Evolutionary conservation across 2,888 invertebrate genomes (phyloP).

Genomic region (Amiota minor): DNA sequence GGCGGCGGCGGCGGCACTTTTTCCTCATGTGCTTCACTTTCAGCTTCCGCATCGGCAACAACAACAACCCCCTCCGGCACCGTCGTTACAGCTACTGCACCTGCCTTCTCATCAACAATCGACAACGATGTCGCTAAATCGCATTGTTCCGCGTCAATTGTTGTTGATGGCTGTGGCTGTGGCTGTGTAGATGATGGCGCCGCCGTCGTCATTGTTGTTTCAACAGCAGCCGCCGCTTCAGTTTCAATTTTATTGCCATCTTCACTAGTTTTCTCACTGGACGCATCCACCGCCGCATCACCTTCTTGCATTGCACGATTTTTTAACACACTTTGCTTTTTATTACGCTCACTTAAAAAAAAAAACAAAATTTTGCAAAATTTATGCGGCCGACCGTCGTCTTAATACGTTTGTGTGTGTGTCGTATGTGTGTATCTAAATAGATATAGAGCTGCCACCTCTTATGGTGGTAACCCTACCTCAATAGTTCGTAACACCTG

Average conservation of each 20-base stretch:
- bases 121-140: slow-evolving; percentile 2
- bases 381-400: slow-evolving; percentile 55
- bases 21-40: slow-evolving; percentile 37
- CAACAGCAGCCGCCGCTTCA: slow-evolving; percentile 34
- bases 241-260: slow-evolving; percentile 38
- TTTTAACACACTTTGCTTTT: slow-evolving; percentile 56
- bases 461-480: too few relatives aligned
- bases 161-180: slow-evolving; percentile 47
- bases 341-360: slow-evolving; percentile 22
- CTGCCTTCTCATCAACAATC: slow-evolving; percentile 18
- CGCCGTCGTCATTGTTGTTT: slow-evolving; percentile 29
- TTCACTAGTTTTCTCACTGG: slow-evolving; percentile 37
- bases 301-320: slow-evolving; percentile 54
- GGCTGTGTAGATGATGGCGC: slow-evolving; percentile 11
- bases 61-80: slow-evolving; percentile 46
- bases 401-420: background rate
- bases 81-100: slow-evolving; percentile 37
- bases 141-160: slow-evolving; percentile 47
- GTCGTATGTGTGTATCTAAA: too few relatives aligned
- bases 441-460: too few relatives aligned
- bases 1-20: slow-evolving; percentile 41
- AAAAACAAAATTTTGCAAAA: slow-evolving; percentile 50
- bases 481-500: too few relatives aligned
- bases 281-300: slow-evolving; percentile 49
- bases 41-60: slow-evolving; percentile 38